A percentile compares a stretch with the other conserved stretches of the same genome.
Evolutionary conservation across 2,113 vertebrate species (phyloP).

Genomic region (Butastur rufipennis): DNA sequence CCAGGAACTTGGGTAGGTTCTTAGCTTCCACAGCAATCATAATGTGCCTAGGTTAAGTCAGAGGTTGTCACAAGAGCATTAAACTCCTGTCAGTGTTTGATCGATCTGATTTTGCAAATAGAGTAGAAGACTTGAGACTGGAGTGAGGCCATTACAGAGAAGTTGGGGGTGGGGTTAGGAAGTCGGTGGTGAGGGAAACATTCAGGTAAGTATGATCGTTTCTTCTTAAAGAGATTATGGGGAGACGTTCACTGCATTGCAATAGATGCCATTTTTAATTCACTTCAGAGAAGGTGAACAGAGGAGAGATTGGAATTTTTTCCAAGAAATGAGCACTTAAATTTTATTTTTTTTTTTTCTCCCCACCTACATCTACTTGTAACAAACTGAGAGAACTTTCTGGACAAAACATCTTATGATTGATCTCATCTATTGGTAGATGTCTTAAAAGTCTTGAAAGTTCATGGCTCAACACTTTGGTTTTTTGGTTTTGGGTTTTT

Average conservation of each 20-base stretch:
- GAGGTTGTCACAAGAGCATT: neutral
- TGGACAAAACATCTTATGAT: conserved; percentile 28
- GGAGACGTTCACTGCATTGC: neutral
- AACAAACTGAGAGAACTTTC: conserved; percentile 41
- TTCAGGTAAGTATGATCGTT: conserved; percentile 41
- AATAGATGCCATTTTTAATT: neutral
- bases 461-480: neutral
- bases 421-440: conserved; percentile 16
- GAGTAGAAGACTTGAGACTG: neutral
- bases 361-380: neutral
- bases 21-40: neutral
- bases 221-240: neutral
- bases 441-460: conserved; percentile 53
- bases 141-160: neutral
- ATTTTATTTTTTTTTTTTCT: neutral
- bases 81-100: neutral
- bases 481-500: neutral
- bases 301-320: neutral
- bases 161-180: neutral
- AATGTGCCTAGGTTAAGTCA: neutral
- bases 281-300: neutral
- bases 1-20: neutral
- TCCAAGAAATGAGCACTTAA: neutral
- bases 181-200: neutral
- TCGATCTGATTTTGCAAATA: neutral